Percentiles rank a stretch among this genome's conserved stretches.
phyloP scores from a whole-genome alignment of 2,797 vertebrate species.

The Yasuhikotakia modesta region DNA sequence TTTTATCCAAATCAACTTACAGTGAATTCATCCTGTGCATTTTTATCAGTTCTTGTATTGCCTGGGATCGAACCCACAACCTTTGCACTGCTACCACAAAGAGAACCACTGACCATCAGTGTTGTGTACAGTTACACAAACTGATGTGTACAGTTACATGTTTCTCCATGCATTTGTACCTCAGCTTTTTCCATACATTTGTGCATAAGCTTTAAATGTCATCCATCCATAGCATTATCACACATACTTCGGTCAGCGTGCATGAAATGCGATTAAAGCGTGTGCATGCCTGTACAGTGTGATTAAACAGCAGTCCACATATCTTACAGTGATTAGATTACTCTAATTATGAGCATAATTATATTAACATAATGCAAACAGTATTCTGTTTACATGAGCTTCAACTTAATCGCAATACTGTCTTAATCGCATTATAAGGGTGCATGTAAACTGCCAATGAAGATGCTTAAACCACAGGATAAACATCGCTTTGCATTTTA shows the following conservation, averaged over 20 bases:
- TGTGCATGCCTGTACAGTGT: not conserved
- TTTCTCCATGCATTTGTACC: not conserved
- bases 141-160: no score
- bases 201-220: not conserved
- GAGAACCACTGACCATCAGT: no score
- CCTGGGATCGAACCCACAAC: no score
- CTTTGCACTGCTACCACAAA: no score
- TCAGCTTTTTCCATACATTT: no score
- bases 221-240: not conserved
- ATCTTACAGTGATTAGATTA: constrained; percentile 6
- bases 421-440: constrained; percentile 7
- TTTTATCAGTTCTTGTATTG: no score
- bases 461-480: constrained; percentile 26
- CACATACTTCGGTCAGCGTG: not conserved
- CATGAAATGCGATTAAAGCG: not conserved
- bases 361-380: not conserved
- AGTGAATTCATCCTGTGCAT: no score
- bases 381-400: not conserved
- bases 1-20: no score
- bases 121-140: no score
- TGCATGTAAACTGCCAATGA: not conserved
- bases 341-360: constrained; percentile 1
- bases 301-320: not conserved
- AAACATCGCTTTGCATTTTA: constrained; percentile 61
- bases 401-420: not conserved